Evolutionary conservation across 1,140 invertebrate genomes (phyloP), one percentile per base, ranked within the genome.

Genomic region (Tetraneura akinire): DNA sequence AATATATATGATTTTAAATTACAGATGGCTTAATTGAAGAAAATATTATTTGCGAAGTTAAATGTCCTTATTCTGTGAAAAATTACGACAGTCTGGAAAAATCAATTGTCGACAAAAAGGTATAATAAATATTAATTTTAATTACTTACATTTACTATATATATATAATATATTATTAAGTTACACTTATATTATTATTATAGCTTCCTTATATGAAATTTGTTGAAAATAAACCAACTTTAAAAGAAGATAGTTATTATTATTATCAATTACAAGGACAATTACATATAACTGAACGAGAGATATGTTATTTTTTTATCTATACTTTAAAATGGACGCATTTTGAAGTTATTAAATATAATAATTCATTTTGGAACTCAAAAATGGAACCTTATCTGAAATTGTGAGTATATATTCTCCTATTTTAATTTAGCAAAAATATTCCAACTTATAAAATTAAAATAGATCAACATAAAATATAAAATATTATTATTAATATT

Each of bases 321-420:
- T 60, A 60, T n/a, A 60, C 55, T 60, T 26, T n/a, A n/a, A 60
- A 60, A 60, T 26, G 55, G 55, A 60, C 55, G n/a, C 23, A 60
- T 26, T n/a, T 60, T 21, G 16, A 57, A n/a, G n/a, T n/a, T n/a
- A n/a, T n/a, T n/a, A n/a, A n/a, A n/a, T n/a, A n/a, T n/a, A n/a
- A n/a, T n/a, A n/a, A n/a, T n/a, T n/a, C n/a, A n/a, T n/a, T n/a
- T n/a, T n/a, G n/a, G n/a, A n/a, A n/a, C n/a, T n/a, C n/a, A 57
- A 57, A 9, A 57, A 57, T 57, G 23, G 55, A 57, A 57, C 21
- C 55, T n/a, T 18, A 10, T 9, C n/a, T 57, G 21, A 57, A 21
- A 10, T 57, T 57, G 55, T 57, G 10, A 21, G 55, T 57, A 57
- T 57, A 26, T n/a, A n/a, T n/a, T n/a, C n/a, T n/a, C n/a, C n/a